These are phyloP conservation scores for Eristalinus sepulchralis DNA, from an alignment of 2,888 invertebrate species.

Conservation along the genomic window DNA sequence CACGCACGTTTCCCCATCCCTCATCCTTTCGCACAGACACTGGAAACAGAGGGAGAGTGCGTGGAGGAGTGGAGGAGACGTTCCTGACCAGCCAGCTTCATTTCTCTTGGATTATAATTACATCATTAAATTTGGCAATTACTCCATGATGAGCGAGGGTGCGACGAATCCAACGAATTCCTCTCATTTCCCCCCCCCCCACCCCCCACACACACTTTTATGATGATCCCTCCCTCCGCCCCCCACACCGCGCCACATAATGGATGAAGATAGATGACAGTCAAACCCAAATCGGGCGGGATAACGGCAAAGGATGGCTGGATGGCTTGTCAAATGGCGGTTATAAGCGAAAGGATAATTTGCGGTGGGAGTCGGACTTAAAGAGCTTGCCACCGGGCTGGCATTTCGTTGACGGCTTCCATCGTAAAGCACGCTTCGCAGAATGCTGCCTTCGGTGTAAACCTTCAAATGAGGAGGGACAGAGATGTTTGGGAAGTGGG, in stretches of 20 bases:
- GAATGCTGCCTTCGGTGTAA: conserved; percentile 6
- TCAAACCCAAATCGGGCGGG: not conserved
- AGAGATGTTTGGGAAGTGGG: not conserved
- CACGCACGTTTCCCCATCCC: not conserved
- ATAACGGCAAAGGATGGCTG: conserved; percentile 11
- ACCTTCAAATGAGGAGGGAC: conserved; percentile 20
- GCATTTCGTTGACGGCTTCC: not conserved
- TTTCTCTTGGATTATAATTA: conserved; percentile 54
- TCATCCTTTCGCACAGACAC: too few species aligned
- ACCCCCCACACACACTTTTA: conserved; percentile 17
- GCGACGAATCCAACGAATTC: conserved; percentile 39
- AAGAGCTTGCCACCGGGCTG: not conserved
- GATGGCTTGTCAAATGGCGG: not conserved
- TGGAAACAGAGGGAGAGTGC: too few species aligned
- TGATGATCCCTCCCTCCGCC: conserved; percentile 16
- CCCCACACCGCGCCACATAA: not conserved
- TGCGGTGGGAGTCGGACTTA: not conserved
- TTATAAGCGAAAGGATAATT: not conserved
- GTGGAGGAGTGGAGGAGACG: not conserved
- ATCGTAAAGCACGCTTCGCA: not conserved
- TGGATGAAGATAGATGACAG: conserved; percentile 27
- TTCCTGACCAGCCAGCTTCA: not conserved
- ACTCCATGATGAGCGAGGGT: conserved; percentile 51
- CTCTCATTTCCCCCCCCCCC: not conserved
- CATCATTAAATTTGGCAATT: conserved; percentile 67